phyloP scores from a whole-genome alignment of 2,888 invertebrate genomes.

The Cheilosia grossa region DNA sequence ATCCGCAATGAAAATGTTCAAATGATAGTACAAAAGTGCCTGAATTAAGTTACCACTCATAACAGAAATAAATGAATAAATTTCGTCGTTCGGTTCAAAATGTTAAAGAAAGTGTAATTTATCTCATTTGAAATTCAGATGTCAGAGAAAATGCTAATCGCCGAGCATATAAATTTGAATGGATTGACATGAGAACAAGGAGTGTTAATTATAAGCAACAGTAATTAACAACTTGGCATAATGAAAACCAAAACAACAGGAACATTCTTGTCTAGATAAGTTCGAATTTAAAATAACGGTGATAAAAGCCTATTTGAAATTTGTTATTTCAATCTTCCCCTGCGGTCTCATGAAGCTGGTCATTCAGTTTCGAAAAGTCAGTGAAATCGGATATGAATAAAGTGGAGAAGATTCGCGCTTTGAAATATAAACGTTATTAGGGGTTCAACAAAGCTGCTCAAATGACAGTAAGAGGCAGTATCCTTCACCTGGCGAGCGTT shows the following conservation, averaged over 20 bases:
- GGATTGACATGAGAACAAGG: conserved; percentile 49
- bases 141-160: conserved; percentile 54
- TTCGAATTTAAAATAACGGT: not conserved
- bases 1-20: too few species aligned
- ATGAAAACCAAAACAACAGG: not conserved
- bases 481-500: too few species aligned
- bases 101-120: conserved; percentile 63
- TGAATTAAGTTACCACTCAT: too few species aligned
- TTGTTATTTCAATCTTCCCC: conserved; percentile 52
- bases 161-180: conserved; percentile 48
- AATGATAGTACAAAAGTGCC: too few species aligned
- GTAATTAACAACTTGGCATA: conserved; percentile 15
- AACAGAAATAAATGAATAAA: not conserved
- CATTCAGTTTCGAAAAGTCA: too few species aligned
- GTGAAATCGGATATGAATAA: too few species aligned
- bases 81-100: conserved; percentile 4
- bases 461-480: too few species aligned
- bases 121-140: conserved; percentile 60
- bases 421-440: too few species aligned
- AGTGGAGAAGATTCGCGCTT: too few species aligned
- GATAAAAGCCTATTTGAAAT: not conserved
- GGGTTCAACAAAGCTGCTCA: too few species aligned
- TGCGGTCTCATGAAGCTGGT: not conserved
- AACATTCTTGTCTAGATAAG: not conserved
- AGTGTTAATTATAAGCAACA: conserved; percentile 33